Conservation (phyloP, 2,113 vertebrate genomes). For the Pardalotus punctatus region DNA sequence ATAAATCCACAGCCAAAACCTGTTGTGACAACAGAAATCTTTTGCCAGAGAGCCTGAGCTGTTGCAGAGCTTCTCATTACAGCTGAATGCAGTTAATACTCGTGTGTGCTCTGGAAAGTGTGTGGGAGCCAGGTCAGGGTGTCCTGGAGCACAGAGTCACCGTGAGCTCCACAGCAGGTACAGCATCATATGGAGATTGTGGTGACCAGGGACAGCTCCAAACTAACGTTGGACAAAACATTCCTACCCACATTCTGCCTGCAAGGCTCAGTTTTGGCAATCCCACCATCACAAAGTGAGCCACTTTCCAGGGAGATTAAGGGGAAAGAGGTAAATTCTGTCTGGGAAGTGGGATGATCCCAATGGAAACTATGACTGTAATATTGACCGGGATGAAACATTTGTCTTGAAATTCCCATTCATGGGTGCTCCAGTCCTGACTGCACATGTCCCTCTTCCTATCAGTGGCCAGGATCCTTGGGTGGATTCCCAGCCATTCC, state of each 20-base stretch:
- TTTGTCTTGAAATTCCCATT: background rate
- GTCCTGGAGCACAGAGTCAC: background rate
- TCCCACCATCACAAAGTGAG: background rate
- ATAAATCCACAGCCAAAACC: background rate
- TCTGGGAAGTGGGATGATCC: background rate
- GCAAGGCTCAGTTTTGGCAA: background rate
- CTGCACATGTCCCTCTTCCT: background rate
- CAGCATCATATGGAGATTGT: fast-evolving
- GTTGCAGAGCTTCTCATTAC: background rate
- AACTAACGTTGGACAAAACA: background rate
- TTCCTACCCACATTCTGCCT: background rate
- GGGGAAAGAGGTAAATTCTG: background rate
- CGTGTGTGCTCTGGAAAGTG: background rate
- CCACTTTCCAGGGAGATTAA: background rate
- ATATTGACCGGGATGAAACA: background rate
- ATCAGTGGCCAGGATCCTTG: background rate
- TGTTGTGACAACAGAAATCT: background rate
- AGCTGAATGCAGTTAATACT: background rate
- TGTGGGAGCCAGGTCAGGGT: background rate
- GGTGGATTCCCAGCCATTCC: background rate
- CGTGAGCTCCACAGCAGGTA: background rate
- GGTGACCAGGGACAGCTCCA: background rate
- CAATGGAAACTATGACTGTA: background rate
- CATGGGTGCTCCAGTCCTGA: background rate
- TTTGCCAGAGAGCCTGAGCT: background rate